These are phyloP conservation scores for Sylvicola fuscatus DNA, from an alignment of 2,888 invertebrate species.

Conservation along the genomic window DNA sequence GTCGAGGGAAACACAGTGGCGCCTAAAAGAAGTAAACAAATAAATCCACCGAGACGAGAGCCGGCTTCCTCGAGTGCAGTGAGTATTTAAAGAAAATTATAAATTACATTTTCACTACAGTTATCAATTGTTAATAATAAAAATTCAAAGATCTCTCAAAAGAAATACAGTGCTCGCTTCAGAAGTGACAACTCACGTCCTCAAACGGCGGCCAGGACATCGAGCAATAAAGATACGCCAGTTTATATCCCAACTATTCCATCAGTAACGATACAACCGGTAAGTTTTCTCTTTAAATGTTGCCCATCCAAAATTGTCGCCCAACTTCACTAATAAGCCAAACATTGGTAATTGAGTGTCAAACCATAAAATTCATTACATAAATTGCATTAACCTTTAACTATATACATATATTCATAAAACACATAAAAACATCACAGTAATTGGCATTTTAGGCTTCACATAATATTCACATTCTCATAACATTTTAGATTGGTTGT, in stretches of 20 bases:
- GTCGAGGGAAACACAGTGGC: no score
- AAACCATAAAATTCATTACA: no score
- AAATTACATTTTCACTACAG: not conserved
- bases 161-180: constrained; percentile 11
- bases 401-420: no score
- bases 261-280: constrained; percentile 12
- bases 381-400: no score
- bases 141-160: no score
- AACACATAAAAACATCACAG: no score
- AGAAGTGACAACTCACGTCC: constrained; percentile 10
- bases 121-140: not conserved
- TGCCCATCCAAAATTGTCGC: no score
- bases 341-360: no score
- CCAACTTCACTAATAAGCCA: no score
- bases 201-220: constrained; percentile 5
- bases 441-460: no score
- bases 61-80: not conserved
- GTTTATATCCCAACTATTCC: constrained; percentile 13
- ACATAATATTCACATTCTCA: no score
- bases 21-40: not conserved
- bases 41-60: not conserved
- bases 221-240: constrained; percentile 7
- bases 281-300: constrained; percentile 8
- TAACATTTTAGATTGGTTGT: no score
- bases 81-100: not conserved